Evolutionary conservation across 2,888 invertebrate genomes (phyloP).

Genomic region (Esperia sulphurella): DNA sequence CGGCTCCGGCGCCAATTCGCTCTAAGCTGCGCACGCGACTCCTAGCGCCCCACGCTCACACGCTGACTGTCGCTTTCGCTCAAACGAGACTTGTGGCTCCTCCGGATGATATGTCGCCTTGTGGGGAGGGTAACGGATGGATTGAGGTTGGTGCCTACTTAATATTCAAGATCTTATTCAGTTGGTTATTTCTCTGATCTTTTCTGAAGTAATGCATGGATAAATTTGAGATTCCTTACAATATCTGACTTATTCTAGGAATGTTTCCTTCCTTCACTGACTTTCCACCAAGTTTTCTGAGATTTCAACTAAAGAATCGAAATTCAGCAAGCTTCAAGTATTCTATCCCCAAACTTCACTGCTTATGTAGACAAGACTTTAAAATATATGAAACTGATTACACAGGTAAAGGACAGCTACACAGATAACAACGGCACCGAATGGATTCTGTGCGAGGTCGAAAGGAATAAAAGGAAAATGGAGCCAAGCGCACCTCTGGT

Average conservation of each 20-base stretch:
- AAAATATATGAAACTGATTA: background rate
- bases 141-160: conserved; percentile 60
- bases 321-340: too few relatives aligned
- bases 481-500: conserved; percentile 59
- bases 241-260: too few relatives aligned
- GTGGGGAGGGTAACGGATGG: conserved; percentile 67
- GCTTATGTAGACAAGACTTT: too few relatives aligned
- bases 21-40: conserved; percentile 42
- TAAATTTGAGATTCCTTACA: too few relatives aligned
- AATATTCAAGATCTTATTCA: too few relatives aligned
- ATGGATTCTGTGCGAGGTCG: conserved; percentile 82
- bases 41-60: conserved; percentile 56
- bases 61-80: conserved; percentile 46
- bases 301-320: too few relatives aligned
- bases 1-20: conserved; percentile 42
- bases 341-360: too few relatives aligned
- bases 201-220: too few relatives aligned
- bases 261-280: too few relatives aligned
- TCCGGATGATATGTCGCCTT: conserved; percentile 36
- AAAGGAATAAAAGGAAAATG: conserved; percentile 39
- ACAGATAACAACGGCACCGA: conserved; percentile 84
- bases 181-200: too few relatives aligned
- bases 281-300: too few relatives aligned
- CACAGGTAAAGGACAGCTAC: conserved; percentile 82
- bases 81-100: conserved; percentile 32